phyloP scores from a whole-genome alignment of 2,113 vertebrate species.

The Garra rufa region DNA sequence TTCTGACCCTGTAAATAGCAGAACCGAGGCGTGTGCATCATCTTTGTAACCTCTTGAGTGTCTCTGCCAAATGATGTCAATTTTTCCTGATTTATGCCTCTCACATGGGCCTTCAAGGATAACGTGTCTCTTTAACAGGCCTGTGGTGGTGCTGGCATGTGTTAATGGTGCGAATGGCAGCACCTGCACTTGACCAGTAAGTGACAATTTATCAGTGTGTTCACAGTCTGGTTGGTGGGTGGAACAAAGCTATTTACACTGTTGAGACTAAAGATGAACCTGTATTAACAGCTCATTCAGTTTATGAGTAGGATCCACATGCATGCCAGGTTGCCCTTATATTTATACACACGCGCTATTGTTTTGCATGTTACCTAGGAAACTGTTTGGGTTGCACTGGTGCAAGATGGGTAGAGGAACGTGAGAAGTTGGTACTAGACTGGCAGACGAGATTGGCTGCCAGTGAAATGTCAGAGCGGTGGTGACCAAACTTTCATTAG shows the following conservation, averaged over 20 bases:
- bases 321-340: not conserved
- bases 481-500: constrained; percentile 34
- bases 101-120: constrained; percentile 2
- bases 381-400: constrained; percentile 28
- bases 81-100: constrained; percentile 4
- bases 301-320: constrained; percentile 5
- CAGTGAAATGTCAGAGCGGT: not conserved
- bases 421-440: not conserved
- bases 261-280: not conserved
- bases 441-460: constrained; percentile 9
- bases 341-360: constrained; percentile 42
- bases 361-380: constrained; percentile 46
- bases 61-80: not conserved
- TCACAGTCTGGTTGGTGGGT: constrained; percentile 29
- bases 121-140: constrained; percentile 21
- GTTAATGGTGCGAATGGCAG: constrained; percentile 11
- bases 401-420: constrained; percentile 10
- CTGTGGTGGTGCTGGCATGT: constrained; percentile 22
- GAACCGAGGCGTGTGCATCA: not conserved
- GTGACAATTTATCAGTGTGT: constrained; percentile 31
- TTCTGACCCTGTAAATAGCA: not conserved
- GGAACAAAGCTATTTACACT: not conserved
- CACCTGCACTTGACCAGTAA: not conserved
- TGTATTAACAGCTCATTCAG: constrained; percentile 19
- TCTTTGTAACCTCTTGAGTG: constrained; percentile 3